These are phyloP conservation scores for Phyllotis vaccarum DNA, from an alignment of 2,797 vertebrate species.

Conservation along the genomic window DNA sequence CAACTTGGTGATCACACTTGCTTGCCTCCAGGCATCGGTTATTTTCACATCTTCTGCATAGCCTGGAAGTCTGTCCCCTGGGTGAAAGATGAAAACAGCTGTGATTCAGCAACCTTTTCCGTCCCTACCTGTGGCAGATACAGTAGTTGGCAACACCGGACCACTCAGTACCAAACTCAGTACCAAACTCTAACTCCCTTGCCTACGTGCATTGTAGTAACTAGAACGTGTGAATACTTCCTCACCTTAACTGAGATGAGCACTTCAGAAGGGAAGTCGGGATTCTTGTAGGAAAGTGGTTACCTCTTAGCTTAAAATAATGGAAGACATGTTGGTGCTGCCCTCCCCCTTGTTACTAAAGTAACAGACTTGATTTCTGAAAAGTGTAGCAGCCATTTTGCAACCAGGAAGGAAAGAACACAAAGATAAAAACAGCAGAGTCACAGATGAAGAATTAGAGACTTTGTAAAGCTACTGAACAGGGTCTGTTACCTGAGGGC, in stretches of 20 bases:
- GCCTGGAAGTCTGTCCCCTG: background rate
- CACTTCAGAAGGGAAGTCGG: background rate
- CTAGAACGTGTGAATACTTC: background rate
- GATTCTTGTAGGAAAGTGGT: background rate
- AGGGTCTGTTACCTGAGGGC: background rate
- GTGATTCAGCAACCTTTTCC: slow-evolving; percentile 9
- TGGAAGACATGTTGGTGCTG: background rate
- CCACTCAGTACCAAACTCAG: too few species aligned
- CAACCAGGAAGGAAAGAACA: background rate
- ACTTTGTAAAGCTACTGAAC: background rate
- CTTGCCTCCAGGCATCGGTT: background rate
- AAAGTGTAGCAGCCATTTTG: background rate
- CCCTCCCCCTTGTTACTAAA: background rate
- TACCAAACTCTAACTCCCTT: background rate
- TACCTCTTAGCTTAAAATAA: background rate
- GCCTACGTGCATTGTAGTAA: background rate
- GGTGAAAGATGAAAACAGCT: background rate
- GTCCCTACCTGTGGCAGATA: background rate
- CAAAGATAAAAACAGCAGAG: background rate
- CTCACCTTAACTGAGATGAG: background rate
- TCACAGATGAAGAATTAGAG: background rate
- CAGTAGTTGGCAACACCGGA: background rate
- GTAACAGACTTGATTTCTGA: background rate
- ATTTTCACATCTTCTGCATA: background rate
- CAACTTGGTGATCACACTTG: background rate